Evolutionary conservation across 2,113 vertebrate species (phyloP).

Genomic region (Notiomystis cincta): DNA sequence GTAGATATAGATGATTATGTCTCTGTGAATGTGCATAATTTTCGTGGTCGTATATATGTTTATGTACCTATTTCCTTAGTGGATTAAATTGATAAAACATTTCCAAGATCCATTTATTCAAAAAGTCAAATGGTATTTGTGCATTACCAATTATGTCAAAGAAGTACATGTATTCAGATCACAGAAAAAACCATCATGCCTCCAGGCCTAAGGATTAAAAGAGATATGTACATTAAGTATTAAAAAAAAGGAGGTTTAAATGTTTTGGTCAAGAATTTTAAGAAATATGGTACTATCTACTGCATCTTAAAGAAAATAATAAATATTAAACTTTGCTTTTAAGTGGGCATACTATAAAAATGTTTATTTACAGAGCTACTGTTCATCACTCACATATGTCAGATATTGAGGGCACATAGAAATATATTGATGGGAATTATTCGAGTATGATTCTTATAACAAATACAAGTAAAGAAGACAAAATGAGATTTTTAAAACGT

Average conservation of each 20-base stretch:
- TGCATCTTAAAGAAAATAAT: not conserved
- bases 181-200: not conserved
- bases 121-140: not conserved
- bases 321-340: not conserved
- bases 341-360: not conserved
- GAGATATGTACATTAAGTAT: not conserved
- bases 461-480: not conserved
- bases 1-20: not conserved
- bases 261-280: not conserved
- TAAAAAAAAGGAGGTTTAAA: not conserved
- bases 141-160: not conserved
- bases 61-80: not conserved
- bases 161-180: not conserved
- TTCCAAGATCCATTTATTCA: not conserved
- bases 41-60: not conserved
- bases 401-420: not conserved
- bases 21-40: not conserved
- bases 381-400: not conserved
- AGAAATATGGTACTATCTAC: not conserved
- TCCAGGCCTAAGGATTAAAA: not conserved
- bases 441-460: not conserved
- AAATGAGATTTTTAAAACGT: not conserved
- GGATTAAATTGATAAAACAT: not conserved
- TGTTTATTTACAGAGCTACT: not conserved
- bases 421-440: not conserved